These are phyloP conservation scores for Aptenodytes forsteri DNA, from an alignment of 2,113 vertebrate species.

Conservation along the genomic window DNA sequence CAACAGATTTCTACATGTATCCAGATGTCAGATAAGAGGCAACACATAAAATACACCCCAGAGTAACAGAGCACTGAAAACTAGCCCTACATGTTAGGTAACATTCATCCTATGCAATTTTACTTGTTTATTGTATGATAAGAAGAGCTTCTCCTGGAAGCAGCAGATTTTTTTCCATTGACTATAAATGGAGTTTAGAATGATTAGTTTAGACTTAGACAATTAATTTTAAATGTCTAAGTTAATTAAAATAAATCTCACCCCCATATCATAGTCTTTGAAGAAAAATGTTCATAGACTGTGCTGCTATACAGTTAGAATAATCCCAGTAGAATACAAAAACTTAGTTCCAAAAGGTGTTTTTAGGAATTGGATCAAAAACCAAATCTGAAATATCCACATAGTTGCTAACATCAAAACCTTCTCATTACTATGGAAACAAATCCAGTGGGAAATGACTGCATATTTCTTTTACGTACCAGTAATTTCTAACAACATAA, in stretches of 20 bases:
- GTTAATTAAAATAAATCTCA: neutral
- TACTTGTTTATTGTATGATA: neutral
- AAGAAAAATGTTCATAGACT: neutral
- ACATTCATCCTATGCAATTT: neutral
- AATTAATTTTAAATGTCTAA: neutral
- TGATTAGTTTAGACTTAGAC: neutral
- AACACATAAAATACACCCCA: neutral
- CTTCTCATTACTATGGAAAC: conserved; percentile 7
- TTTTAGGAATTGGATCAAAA: neutral
- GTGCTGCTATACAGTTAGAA: neutral
- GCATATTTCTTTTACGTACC: conserved; percentile 25
- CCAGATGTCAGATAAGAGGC: neutral
- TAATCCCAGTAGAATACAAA: neutral
- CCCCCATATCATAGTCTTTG: neutral
- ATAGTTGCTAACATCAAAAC: neutral
- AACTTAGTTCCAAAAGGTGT: neutral
- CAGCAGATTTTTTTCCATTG: neutral
- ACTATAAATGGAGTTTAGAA: neutral
- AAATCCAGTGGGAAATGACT: conserved; percentile 20
- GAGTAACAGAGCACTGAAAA: neutral
- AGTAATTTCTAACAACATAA: conserved; percentile 38
- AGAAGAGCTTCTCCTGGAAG: neutral
- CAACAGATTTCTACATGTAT: neutral
- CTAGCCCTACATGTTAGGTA: neutral
- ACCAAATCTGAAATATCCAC: neutral